Evolutionary conservation across 2,888 invertebrate species (phyloP), one percentile per base, ranked within the genome.

Genomic region (Xanthostigma xanthostigma): DNA sequence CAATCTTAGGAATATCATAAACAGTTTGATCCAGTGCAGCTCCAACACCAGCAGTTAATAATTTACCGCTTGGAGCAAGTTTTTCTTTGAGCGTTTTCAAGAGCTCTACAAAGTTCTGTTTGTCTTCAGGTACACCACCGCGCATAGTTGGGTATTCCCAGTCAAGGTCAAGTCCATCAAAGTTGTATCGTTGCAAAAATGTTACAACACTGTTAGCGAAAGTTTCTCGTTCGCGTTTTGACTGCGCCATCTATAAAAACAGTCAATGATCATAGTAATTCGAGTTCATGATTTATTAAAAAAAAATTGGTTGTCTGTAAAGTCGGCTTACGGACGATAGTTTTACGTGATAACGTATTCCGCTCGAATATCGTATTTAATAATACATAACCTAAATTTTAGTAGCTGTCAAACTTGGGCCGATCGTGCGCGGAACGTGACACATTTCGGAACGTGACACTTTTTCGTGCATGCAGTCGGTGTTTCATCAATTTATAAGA

Each of bases 161-260:
- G 58, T 71, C 72, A 35, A 73, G 54, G 57, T 73, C 73, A 17
- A 73, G 55, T 9, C 73, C 74, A 56, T 73, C 71, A 54, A 74
- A 73, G 43, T 64, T 64, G 55, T 68, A 66, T 46, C 61, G 57
- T 12, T 62, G 53, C 8, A 73, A 53, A 56, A 65, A 70, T 13
- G 62, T 60, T 10, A 70, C 53, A 2, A 65, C 69, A 42, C 66
- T 66, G 3, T 68, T 60, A 5, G 67, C 65, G 55, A 75, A 74
- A 17, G 55, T 60, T 42, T 59, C 55, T 42, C 72, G 59, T 4
- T 56, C 58, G 37, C 57, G 57, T 13, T 58, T 54, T 3, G 60
- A 61, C 8, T 61, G 58, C 0, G 68, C 70, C 68, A 73, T 68
- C 62, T 68, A 55, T 11, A 27, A 27, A 27, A 27, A 27, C 27